phyloP scores from a whole-genome alignment of 1,140 invertebrate species.

The Drosophila lowei region DNA sequence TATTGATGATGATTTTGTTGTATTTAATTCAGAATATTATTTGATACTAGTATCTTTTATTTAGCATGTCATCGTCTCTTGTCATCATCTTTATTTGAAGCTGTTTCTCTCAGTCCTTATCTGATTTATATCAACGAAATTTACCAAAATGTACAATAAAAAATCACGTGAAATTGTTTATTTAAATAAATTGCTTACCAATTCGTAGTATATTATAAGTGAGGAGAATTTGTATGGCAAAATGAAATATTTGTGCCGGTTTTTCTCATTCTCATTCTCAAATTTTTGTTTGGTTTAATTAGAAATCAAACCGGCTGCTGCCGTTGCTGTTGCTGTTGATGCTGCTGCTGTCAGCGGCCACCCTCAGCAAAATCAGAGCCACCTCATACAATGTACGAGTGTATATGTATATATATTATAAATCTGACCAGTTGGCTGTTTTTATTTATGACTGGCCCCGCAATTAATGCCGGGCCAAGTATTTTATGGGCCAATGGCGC shows the following conservation, averaged over 20 bases:
- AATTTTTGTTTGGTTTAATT: constrained; percentile 54
- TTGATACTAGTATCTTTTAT: too few species aligned
- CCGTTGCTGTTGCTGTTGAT: not conserved
- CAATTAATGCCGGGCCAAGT: constrained; percentile 61
- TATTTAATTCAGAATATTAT: too few species aligned
- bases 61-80: too few species aligned
- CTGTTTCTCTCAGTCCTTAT: too few species aligned
- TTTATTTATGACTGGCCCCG: constrained; percentile 45
- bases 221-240: constrained; percentile 27
- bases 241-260: constrained; percentile 51
- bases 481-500: constrained; percentile 62
- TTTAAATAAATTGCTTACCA: constrained; percentile 19
- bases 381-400: constrained; percentile 1
- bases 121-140: too few species aligned
- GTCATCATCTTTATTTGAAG: too few species aligned
- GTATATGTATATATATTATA: constrained; percentile 35
- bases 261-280: constrained; percentile 15
- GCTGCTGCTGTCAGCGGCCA: constrained; percentile 6
- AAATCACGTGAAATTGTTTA: too few species aligned
- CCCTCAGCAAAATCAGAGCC: constrained; percentile 7
- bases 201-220: constrained; percentile 30
- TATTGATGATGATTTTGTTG: too few species aligned
- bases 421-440: constrained; percentile 40
- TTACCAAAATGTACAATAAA: too few species aligned
- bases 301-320: constrained; percentile 61